A percentile compares a stretch with the other conserved stretches of the same genome.
These are phyloP conservation scores for Argyra leucocephala DNA, from an alignment of 2,888 invertebrate genomes.

Conservation along the genomic window DNA sequence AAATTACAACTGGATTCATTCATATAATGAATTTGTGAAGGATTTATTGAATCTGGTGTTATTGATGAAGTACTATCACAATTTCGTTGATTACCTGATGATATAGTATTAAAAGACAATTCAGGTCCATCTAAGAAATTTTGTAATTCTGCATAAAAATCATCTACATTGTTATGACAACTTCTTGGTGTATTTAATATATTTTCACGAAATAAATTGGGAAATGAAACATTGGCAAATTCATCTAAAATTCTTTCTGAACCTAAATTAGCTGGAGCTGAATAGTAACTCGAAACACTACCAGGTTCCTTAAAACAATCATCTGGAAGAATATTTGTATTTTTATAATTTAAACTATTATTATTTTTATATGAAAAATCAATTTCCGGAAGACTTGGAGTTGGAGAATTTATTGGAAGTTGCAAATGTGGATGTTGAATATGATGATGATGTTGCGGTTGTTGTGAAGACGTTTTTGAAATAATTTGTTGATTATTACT, in stretches of 20 bases:
- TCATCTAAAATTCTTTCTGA: not conserved
- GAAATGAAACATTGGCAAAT: not conserved
- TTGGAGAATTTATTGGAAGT: not conserved
- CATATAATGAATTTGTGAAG: no score
- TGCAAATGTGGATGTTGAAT: no score
- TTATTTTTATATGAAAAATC: not conserved
- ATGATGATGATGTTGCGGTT: not conserved
- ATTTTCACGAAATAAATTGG: not conserved
- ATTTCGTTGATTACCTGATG: no score
- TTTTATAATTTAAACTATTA: not conserved
- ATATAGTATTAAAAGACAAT: not conserved
- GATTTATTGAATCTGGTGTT: no score
- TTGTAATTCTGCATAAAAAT: not conserved
- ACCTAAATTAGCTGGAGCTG: not conserved
- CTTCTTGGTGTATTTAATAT: not conserved
- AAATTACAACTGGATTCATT: not conserved
- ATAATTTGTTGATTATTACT: not conserved
- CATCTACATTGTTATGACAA: not conserved
- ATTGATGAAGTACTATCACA: no score
- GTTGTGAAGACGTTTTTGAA: not conserved
- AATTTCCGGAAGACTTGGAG: not conserved
- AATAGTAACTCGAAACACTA: not conserved
- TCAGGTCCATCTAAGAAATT: constrained; percentile 1
- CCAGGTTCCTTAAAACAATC: not conserved
- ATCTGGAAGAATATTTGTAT: not conserved